Evolutionary conservation across 2,888 invertebrate genomes (phyloP), one percentile per base, ranked within the genome.

Genomic region (Aromia moschata): DNA sequence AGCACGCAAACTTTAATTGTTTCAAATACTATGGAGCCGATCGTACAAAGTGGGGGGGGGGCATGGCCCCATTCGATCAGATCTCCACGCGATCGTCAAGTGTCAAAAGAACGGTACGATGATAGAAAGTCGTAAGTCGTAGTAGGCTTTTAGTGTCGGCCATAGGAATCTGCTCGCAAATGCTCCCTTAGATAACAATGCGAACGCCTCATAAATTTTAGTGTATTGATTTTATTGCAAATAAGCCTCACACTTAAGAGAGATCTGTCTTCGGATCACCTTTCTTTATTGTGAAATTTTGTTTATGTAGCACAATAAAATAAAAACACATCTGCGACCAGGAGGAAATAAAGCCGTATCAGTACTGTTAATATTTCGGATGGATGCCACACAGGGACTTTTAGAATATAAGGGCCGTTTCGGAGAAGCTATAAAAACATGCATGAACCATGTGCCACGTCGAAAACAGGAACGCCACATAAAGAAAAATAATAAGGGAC

Each of bases 141-240:
- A 68, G 69, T 68, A 69, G 71, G 70, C 71, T 74, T 72, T 74
- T 73, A 74, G 72, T 72, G 68, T 59, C 49, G 57, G 70, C 70
- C 58, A 69, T 73, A 73, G 73, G 73, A 73, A 72, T 69, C 68
- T 67, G 70, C 58, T 60, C 60, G 65, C 67, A 72, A 72, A 72
- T 67, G 70, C 64, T 65, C 63, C 67, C 69, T 55, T 56, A 64
- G 68, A 70, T 71, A 71, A 70, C 67, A 60, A 63, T 60, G 52
- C 51, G 53, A 70, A 73, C 73, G 74, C 72, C 68, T 72, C 74
- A 77, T 77, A 77, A 77, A 77, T 74, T 78, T 77, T 75, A 76
- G 75, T 72, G 74, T 76, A 74, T 77, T 72, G 77, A 77, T 75
- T 77, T 77, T 75, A 77, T 75, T 75, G 75, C 75, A 76, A 77